A percentile compares a stretch with the other conserved stretches of the same genome.
Evolutionary conservation across 2,797 vertebrate species (phyloP).

Genomic region (Danio kyathit): DNA sequence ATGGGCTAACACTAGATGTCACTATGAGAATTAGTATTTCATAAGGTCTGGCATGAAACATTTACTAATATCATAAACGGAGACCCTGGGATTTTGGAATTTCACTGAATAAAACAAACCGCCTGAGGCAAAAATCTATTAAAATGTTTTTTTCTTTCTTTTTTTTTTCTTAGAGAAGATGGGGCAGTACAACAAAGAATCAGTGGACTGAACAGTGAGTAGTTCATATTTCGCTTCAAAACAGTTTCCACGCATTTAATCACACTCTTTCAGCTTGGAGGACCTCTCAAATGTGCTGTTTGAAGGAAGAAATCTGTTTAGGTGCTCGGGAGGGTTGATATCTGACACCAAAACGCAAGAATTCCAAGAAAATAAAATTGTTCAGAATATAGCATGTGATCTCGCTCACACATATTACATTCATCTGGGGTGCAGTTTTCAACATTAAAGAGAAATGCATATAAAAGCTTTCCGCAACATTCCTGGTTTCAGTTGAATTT

Average conservation of each 20-base stretch:
- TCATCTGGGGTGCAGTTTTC: background rate
- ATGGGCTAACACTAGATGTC: conserved; percentile 66
- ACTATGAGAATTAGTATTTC: conserved; percentile 63
- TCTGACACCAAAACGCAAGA: conserved; percentile 26
- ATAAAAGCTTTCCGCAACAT: background rate
- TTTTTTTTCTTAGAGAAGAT: conserved; percentile 51
- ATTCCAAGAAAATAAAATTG: conserved; percentile 15
- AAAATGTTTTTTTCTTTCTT: conserved; percentile 47
- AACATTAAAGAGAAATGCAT: background rate
- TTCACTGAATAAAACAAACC: conserved; percentile 43
- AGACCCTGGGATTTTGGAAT: conserved; percentile 37
- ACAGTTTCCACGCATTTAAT: conserved; percentile 50
- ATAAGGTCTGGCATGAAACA: conserved; percentile 24
- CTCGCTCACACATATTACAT: background rate
- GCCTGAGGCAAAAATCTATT: conserved; percentile 53
- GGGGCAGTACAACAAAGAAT: conserved; percentile 55
- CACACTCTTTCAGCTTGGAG: conserved; percentile 37
- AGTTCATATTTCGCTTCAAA: conserved; percentile 54
- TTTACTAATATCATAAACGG: conserved; percentile 9
- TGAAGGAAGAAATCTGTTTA: conserved; percentile 55
- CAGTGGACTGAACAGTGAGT: conserved; percentile 48
- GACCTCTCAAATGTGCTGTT: conserved; percentile 35
- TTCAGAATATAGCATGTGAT: background rate
- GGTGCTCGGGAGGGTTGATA: conserved; percentile 19
- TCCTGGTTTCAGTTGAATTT: conserved; percentile 8